These are phyloP conservation scores for Paragorgia papillata DNA, from an alignment of 92 coral and sea anemone genomes.

Conservation along the genomic window DNA sequence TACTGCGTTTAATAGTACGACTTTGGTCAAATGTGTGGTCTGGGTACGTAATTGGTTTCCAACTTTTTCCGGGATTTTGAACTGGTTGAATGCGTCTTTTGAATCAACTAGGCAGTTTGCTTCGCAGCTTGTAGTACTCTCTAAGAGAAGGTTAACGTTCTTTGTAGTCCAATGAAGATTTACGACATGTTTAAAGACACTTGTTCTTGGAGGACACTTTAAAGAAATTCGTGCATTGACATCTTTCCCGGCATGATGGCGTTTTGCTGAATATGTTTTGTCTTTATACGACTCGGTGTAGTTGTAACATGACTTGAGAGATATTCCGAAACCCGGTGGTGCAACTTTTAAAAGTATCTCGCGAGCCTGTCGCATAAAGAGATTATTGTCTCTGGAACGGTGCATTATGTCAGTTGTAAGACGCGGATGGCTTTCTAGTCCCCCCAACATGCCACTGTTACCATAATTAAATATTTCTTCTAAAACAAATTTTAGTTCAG, in stretches of 20 bases:
- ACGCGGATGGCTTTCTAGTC: constrained; percentile 52
- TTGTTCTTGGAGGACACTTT: constrained; percentile 47
- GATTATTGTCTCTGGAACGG: constrained; percentile 35
- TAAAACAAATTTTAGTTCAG: constrained; percentile 39
- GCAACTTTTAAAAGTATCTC: constrained; percentile 42
- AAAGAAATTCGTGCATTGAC: constrained; percentile 44
- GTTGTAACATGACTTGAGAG: too few species aligned
- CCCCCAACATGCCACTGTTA: constrained; percentile 37
- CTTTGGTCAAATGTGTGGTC: constrained; percentile 43
- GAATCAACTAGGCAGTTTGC: constrained; percentile 47
- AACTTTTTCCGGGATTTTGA: constrained; percentile 31
- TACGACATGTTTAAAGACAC: constrained; percentile 43
- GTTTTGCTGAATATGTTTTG: too few species aligned
- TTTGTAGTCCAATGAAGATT: constrained; percentile 64
- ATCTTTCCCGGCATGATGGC: too few species aligned
- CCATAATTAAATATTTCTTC: constrained; percentile 46
- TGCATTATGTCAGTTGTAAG: constrained; percentile 46
- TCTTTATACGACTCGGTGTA: too few species aligned
- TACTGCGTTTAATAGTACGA: too few species aligned
- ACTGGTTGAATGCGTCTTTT: constrained; percentile 59
- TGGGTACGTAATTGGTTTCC: constrained; percentile 29
- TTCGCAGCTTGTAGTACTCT: neutral
- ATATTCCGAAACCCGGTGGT: constrained; percentile 46
- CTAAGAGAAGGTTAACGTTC: constrained; percentile 48
- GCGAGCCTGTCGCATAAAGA: constrained; percentile 54